Evolutionary conservation across 2,888 invertebrate species (phyloP), one percentile per base, ranked within the genome.

Genomic region (Iselma pallidipennis): DNA sequence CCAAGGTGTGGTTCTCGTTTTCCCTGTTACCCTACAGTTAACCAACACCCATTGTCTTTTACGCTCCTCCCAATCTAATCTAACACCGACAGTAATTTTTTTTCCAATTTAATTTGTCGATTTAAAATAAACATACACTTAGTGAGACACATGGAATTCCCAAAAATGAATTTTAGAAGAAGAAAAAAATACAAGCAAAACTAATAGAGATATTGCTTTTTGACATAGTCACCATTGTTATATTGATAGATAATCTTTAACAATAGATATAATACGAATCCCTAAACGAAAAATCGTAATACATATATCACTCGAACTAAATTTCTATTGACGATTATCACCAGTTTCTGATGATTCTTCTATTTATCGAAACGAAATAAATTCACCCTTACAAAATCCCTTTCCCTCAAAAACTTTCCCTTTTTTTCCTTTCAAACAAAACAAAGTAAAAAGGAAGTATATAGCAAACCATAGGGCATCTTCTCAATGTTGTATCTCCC

Each of bases 41-140:
- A 66, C 66, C 59, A 63, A 75, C 76, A 76, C 74, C 77, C 76
- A 76, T 77, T 77, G 76, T 77, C 76, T 76, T 74, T 61, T 72
- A 72, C 59, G 76, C 75, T 76, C 77, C 76, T 75, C 76, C 76
- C 75, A 75, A 69, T 65, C 57, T 61, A 64, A 64, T 64, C 61
- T 57, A 61, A 61, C 51, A 57, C 48, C 45, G 55, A 23, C 61
- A 55, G 56, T 45, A 26, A 51, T 55, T 56, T 59, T 57, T 59
- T 56, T 59, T 45, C 12, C 2, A 10, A 1, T 4, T 31, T n/a
- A n/a, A n/a, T n/a, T n/a, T n/a, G n/a, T n/a, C n/a, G n/a, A n/a
- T n/a, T n/a, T n/a, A n/a, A n/a, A n/a, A n/a, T n/a, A n/a, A n/a
- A n/a, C n/a, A n/a, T n/a, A n/a, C n/a, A n/a, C n/a, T n/a, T n/a